These are phyloP conservation scores for Chaenodraco wilsoni DNA, from an alignment of 2,797 vertebrate species.

Conservation along the genomic window DNA sequence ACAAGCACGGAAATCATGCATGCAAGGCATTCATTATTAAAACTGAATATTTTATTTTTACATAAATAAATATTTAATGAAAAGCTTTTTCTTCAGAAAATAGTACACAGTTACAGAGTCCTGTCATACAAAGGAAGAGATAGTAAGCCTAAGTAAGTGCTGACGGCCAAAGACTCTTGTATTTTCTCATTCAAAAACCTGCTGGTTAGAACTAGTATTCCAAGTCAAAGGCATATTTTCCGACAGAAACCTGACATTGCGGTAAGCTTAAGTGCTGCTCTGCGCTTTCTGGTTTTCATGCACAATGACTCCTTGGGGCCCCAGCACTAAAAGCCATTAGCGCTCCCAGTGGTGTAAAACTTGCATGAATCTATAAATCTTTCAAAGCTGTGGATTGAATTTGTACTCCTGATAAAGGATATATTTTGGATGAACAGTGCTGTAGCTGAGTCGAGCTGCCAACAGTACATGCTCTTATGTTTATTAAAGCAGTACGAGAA, in stretches of 20 bases:
- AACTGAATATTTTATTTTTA: slow-evolving; percentile 37
- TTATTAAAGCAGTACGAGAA: slow-evolving; percentile 85
- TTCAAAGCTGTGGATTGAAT: slow-evolving; percentile 86
- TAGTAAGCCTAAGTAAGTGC: slow-evolving; percentile 21
- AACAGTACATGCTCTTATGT: slow-evolving; percentile 74
- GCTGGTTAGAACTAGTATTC: slow-evolving; percentile 48
- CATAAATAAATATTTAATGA: slow-evolving; percentile 45
- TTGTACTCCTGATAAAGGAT: slow-evolving; percentile 80
- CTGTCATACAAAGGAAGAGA: slow-evolving; percentile 44
- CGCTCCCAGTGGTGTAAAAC: slow-evolving; percentile 89
- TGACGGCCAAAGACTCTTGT: slow-evolving; percentile 44
- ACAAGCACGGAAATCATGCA: slow-evolving; percentile 9
- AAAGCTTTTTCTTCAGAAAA: slow-evolving; percentile 34
- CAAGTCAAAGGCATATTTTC: slow-evolving; percentile 70
- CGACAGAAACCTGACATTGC: slow-evolving; percentile 79
- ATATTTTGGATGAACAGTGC: slow-evolving; percentile 81
- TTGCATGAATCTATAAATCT: slow-evolving; percentile 95
- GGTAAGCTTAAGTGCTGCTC: slow-evolving; percentile 81
- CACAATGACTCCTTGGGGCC: slow-evolving; percentile 84
- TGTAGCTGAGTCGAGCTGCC: slow-evolving; percentile 70
- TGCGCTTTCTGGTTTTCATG: slow-evolving; percentile 84
- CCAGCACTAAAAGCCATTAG: slow-evolving; percentile 91
- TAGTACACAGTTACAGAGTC: slow-evolving; percentile 11
- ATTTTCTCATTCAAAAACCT: slow-evolving; percentile 50
- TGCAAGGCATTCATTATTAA: slow-evolving; percentile 42